Evolutionary conservation across 2,797 vertebrate genomes (phyloP).

Genomic region (Enteromius thamalakanensis): DNA sequence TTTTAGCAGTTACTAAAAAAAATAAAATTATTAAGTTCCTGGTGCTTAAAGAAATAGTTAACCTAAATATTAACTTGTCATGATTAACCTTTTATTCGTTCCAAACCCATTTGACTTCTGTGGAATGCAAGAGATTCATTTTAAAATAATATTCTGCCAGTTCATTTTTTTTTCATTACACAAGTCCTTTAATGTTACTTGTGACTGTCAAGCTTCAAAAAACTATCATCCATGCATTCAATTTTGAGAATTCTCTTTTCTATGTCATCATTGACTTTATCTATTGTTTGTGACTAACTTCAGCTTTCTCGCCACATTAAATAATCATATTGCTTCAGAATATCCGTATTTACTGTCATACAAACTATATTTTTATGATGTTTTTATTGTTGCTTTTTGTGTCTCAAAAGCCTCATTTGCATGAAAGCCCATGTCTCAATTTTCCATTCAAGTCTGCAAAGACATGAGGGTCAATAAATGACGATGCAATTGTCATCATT

Average conservation of each 20-base stretch:
- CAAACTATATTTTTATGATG: not conserved
- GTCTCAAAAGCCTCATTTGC: not conserved
- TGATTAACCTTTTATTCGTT: not conserved
- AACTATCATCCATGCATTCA: not conserved
- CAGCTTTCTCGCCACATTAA: not conserved
- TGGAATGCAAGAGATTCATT: not conserved
- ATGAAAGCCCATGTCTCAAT: not conserved
- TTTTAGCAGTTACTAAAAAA: not conserved
- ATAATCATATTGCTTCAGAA: not conserved
- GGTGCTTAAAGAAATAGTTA: not conserved
- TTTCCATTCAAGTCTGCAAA: not conserved
- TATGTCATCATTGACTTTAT: not conserved
- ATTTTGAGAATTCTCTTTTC: not conserved
- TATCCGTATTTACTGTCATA: not conserved
- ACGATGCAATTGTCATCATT: not conserved
- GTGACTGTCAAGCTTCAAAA: not conserved
- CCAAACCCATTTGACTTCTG: not conserved
- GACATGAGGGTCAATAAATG: not conserved
- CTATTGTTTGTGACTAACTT: not conserved
- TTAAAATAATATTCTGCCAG: not conserved
- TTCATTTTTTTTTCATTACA: not conserved
- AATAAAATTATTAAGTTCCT: not conserved
- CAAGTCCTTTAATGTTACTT: not conserved
- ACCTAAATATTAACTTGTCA: not conserved
- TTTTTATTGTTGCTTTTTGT: not conserved